Base-by-base conservation (phyloP, 2,797 vertebrate genomes). In the Tamandua tetradactyla region DNA sequence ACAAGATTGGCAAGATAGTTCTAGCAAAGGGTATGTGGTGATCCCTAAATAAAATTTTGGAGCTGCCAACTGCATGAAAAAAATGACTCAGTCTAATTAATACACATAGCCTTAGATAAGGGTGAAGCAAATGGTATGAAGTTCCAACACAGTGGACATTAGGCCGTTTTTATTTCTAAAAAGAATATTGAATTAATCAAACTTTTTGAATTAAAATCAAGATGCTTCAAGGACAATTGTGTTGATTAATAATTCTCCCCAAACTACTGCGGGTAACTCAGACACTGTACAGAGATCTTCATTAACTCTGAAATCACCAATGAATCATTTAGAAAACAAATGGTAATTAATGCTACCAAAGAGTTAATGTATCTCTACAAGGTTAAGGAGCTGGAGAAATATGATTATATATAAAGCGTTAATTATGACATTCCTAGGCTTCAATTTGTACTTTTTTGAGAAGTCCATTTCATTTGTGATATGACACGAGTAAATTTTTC, bases 401-500 rank as follows among this genome's bases (percentile, higher is more conserved):
- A 40, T 91, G 52, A 79, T 35, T 37, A 2, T 42, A 22, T 52
- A 20, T 61, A 25, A 79, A 93, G 82, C 66, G 62, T 61, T 52
- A 94, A 23, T 74, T 62, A 66, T 69, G 79, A 75, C 30, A 2
- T 37, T 32, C 44, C 8, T 72, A 35, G 23, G 40, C 66, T 87
- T 64, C 83, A 52, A 75, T 79, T 52, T 49, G 42, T 11, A n/a
- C 32, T 80, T 78, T 83, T 94, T 68, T 27, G 87, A 92, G 11
- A 95, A 37, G 5, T 71, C 52, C 83, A 64, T 13, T 96, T 97
- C 71, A 90, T 94, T 74, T 94, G 44, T 89, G 91, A 95, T 92
- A 96, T 64, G 89, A 83, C 96, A 78, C 71, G 93, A 97, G 87
- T 96, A 96, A 64, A 89, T 94, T 97, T 96, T 97, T 96, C 95